A percentile compares a stretch with the other conserved stretches of the same genome.
Evolutionary conservation across 2,888 invertebrate genomes (phyloP).

Genomic region (Rhingia campestris): DNA sequence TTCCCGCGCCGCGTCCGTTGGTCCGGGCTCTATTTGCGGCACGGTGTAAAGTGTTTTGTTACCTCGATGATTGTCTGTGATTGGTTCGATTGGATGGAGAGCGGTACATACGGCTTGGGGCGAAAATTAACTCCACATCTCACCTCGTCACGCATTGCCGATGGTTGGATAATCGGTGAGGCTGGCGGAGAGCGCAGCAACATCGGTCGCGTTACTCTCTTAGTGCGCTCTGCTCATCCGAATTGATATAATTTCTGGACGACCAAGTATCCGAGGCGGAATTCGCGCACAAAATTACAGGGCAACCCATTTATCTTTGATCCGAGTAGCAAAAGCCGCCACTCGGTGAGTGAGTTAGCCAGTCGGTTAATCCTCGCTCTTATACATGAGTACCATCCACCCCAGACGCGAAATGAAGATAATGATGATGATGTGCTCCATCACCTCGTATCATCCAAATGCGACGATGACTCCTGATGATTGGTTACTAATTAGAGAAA

Average conservation of each 20-base stretch:
- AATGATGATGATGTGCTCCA: constrained; percentile 73
- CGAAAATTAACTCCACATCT: constrained; percentile 71
- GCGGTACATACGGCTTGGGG: constrained; percentile 47
- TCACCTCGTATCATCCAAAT: constrained; percentile 69
- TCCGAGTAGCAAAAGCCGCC: constrained; percentile 73
- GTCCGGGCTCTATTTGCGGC: constrained; percentile 5
- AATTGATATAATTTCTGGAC: constrained; percentile 69
- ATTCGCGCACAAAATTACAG: constrained; percentile 73
- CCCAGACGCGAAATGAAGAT: constrained; percentile 41
- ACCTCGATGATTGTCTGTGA: constrained; percentile 72
- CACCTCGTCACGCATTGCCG: constrained; percentile 71
- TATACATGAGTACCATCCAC: background rate
- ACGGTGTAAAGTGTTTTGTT: constrained; percentile 72
- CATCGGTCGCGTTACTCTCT: background rate
- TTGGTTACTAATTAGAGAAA: constrained; percentile 74
- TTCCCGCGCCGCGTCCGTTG: background rate
- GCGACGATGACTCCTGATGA: constrained; percentile 69
- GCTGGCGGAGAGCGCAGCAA: constrained; percentile 4
- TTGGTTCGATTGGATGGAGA: constrained; percentile 56
- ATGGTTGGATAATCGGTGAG: constrained; percentile 6
- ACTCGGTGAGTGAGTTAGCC: constrained; percentile 67
- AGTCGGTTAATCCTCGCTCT: constrained; percentile 38
- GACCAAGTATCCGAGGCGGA: constrained; percentile 56
- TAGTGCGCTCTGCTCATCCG: constrained; percentile 29
- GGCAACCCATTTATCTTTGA: constrained; percentile 74